phyloP scores from a whole-genome alignment of 35 echinoderm and acorn worm genomes.

The Apostichopus californicus region DNA sequence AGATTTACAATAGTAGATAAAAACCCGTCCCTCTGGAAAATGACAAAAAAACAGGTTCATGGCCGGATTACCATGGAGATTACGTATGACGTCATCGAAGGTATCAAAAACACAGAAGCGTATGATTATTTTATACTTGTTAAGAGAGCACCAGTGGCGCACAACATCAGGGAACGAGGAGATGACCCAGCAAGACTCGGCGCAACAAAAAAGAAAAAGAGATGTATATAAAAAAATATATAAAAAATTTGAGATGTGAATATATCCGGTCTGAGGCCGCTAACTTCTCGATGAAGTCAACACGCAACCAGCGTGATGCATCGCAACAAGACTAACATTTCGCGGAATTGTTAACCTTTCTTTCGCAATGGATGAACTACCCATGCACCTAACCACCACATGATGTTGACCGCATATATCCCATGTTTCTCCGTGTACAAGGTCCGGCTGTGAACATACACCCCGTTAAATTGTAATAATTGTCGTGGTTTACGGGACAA shows the following conservation, averaged over 20 bases:
- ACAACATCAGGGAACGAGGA: not conserved
- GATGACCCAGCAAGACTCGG: not conserved
- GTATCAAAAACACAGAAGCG: not conserved
- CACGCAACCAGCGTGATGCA: constrained; percentile 45
- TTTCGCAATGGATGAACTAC: not conserved
- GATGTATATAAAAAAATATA: not conserved
- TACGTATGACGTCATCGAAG: not conserved
- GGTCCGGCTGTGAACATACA: constrained; percentile 33
- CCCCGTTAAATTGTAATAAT: constrained; percentile 44
- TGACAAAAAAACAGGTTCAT: not conserved
- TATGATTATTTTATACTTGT: not conserved
- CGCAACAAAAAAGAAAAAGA: not conserved
- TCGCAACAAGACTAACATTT: constrained; percentile 23
- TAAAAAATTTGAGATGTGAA: not conserved
- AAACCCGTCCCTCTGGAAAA: too few relatives aligned
- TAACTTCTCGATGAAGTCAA: constrained; percentile 15
- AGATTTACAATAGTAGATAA: too few relatives aligned
- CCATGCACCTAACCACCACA: constrained; percentile 25
- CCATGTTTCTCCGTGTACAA: not conserved
- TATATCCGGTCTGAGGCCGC: not conserved
- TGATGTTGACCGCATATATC: not conserved
- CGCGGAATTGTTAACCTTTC: constrained; percentile 43
- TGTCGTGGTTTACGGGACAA: constrained; percentile 26
- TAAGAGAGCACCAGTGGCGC: constrained; percentile 4
- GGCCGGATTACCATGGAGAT: not conserved